These are phyloP conservation scores for Deilephila elpenor DNA, from an alignment of 2,888 invertebrate species.

Conservation along the genomic window DNA sequence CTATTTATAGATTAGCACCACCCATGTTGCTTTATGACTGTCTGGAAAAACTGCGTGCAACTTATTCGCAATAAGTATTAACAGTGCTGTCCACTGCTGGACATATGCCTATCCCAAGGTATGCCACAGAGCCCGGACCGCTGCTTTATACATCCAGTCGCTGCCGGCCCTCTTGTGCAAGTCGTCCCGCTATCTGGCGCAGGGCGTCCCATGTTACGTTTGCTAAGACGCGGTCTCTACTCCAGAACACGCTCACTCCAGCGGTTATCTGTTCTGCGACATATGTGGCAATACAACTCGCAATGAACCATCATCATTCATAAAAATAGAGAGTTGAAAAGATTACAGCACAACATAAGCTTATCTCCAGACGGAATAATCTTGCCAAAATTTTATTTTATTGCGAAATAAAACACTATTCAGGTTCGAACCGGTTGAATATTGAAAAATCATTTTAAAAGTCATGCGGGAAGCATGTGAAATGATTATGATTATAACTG, in stretches of 20 bases:
- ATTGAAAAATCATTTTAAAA: slow-evolving; percentile 34
- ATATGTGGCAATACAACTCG: background rate
- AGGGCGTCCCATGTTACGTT: no score
- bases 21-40: background rate
- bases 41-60: background rate
- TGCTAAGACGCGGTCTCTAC: no score
- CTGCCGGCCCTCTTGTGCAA: no score
- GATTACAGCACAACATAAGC: background rate
- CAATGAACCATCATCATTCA: background rate
- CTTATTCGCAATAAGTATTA: no score
- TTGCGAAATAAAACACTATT: slow-evolving; percentile 27
- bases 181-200: no score
- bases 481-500: slow-evolving; percentile 35
- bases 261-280: no score
- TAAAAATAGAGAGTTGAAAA: background rate
- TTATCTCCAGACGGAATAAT: slow-evolving; percentile 31
- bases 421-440: slow-evolving; percentile 41
- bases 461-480: slow-evolving; percentile 44
- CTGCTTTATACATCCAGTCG: no score
- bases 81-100: no score
- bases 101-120: no score
- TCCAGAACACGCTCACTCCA: no score
- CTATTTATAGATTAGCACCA: slow-evolving; percentile 24
- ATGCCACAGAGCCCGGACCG: no score
- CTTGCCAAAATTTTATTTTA: slow-evolving; percentile 8